These are phyloP conservation scores for Mesocentrotus franciscanus DNA, from an alignment of 53 echinoderm and acorn worm genomes.

Conservation along the genomic window DNA sequence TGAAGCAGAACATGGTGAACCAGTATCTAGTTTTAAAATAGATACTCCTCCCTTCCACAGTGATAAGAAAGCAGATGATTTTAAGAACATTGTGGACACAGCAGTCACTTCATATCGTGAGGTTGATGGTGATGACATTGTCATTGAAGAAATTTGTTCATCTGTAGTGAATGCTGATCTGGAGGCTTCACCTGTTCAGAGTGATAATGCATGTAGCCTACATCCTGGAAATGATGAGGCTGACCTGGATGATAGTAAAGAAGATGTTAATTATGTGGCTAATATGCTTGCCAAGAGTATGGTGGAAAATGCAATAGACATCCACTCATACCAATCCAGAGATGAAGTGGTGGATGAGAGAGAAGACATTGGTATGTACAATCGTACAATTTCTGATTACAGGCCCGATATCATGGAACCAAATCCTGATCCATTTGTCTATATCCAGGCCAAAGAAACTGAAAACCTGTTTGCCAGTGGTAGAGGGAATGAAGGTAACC, in stretches of 20 bases:
- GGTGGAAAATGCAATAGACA: conserved; percentile 27
- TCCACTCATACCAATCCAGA: conserved; percentile 7
- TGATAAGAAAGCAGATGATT: background rate
- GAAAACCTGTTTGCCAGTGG: conserved; percentile 14
- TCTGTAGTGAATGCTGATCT: background rate
- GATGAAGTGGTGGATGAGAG: background rate
- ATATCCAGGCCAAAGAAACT: conserved; percentile 54
- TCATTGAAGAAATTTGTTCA: conserved; percentile 18
- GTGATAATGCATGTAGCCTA: background rate
- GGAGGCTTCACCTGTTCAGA: conserved; percentile 32
- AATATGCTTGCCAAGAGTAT: conserved; percentile 62
- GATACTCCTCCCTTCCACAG: background rate
- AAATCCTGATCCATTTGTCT: conserved; percentile 45
- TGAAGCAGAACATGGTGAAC: background rate
- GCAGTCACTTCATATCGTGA: background rate
- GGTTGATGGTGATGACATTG: background rate
- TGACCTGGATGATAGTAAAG: conserved; percentile 6
- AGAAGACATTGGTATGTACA: background rate
- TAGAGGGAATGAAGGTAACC: conserved; percentile 9
- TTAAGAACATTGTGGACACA: background rate
- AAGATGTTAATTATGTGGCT: conserved; percentile 42
- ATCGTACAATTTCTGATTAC: background rate
- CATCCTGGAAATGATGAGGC: background rate
- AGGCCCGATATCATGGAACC: conserved; percentile 13
- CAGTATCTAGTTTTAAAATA: background rate